Conservation (phyloP, 2,113 vertebrate species). For the Apodemus speciosus region DNA sequence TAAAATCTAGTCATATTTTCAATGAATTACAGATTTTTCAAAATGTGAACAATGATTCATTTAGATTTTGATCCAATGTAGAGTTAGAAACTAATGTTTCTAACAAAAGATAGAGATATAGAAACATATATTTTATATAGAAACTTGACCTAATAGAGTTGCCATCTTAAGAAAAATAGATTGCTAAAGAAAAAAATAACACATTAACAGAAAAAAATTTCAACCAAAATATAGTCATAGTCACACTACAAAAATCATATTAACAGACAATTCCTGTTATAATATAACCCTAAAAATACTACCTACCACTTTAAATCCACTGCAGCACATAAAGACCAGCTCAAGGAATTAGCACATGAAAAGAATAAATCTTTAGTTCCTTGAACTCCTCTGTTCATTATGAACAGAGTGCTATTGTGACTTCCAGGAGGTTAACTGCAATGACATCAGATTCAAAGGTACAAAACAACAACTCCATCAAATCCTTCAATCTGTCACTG, state of each 20-base stretch:
- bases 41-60: constrained; percentile 80
- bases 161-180: constrained; percentile 44
- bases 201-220: constrained; percentile 68
- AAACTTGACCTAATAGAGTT: constrained; percentile 40
- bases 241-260: constrained; percentile 77
- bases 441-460: constrained; percentile 60
- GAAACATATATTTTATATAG: constrained; percentile 69
- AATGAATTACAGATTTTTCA: constrained; percentile 69
- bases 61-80: constrained; percentile 76
- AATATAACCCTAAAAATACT: constrained; percentile 64
- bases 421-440: constrained; percentile 55
- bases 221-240: constrained; percentile 80
- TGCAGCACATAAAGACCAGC: constrained; percentile 24
- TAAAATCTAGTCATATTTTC: constrained; percentile 75
- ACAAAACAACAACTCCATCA: constrained; percentile 61
- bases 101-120: constrained; percentile 78
- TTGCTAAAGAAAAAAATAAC: constrained; percentile 44
- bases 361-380: constrained; percentile 61
- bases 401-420: constrained; percentile 42
- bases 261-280: constrained; percentile 80
- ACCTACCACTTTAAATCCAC: constrained; percentile 45
- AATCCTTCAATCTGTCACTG: constrained; percentile 61
- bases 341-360: constrained; percentile 62
- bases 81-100: constrained; percentile 77
- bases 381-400: constrained; percentile 53